Base-by-base conservation (phyloP, 2,113 vertebrate species). In the Chiloscyllium plagiosum region DNA sequence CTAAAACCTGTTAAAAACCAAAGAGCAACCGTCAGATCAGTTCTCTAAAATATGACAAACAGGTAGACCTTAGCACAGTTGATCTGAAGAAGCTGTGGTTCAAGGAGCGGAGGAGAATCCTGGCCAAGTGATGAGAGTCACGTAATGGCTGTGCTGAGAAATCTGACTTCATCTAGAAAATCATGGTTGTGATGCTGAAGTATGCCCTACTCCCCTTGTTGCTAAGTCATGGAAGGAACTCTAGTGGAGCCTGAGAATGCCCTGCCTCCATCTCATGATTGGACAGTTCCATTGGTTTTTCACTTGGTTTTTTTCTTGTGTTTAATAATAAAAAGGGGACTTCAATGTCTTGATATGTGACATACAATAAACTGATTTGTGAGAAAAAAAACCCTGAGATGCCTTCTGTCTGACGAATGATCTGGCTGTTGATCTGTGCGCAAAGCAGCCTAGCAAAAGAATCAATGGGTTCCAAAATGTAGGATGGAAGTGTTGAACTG, bases 131-230 rank as follows among this genome's bases (percentile, higher is more conserved):
- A 99, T 99, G 98, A 26, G 99, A 99, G 97, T 97, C 97, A 0
- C 99, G 99, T 97, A 99, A 99, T 97, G 99, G 99, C 96, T 99
- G 99, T 2, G 99, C 98, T 0, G 99, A 99, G 90, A 99, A 99
- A 96, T 98, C 98, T 0, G 99, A 99, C 97, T 99, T 99, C 96
- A 99, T 99, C 97, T 98, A 99, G 89, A 98, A 98, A 97, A 99
- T 99, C 97, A 98, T 98, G 0, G 99, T 99, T 97, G 98, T 99
- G 96, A 99, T 99, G 99, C 99, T 99, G 96, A 98, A 98, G 97
- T 99, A 99, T 4, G 99, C 99, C 0, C 99, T 99, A 47, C 42
- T 47, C 42, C 42, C 3, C 97, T 97, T 52, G 99, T 98, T 4
- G 99, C 98, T 96, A 98, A 97, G 92, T 98, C 98, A 96, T 98